Base-by-base conservation (phyloP, 64 coral and sea anemone genomes). In the Exaiptasia diaphana region DNA sequence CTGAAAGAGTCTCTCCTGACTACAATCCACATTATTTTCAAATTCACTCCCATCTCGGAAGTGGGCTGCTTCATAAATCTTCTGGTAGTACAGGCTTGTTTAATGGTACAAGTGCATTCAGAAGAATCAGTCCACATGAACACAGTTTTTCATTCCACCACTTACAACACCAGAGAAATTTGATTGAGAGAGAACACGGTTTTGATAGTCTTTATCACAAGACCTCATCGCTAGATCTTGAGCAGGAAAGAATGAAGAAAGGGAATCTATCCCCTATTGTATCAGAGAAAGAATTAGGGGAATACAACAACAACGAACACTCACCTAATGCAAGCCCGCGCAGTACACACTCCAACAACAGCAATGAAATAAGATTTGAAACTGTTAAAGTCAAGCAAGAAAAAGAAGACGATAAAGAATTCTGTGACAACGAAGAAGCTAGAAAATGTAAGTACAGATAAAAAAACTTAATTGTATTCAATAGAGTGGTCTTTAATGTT, bases 41-140 rank as follows among this genome's bases (percentile, higher is more conserved):
- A 24, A 78, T 94, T 25, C 91, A 94, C 59, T 84, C 86, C 37
- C 91, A 94, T 18, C 77, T 94, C 44, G 81, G 85, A 42, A 78
- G 85, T 75, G 87, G 74, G 40, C 53, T 94, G 29, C 53, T 94
- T 3, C 91, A 94, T 38, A 94, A 94, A 48, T 85, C 86, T 37
- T 70, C 85, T 72, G 91, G 91, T 3, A 72, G 85, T 5, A 89
- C 86, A 14, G 73, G 85, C 53, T 59, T 88, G 4, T 94, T 94
- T 79, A 88, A 94, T 80, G 86, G 91, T 50, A 85, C 85, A 4
- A 83, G 91, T 52, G 91, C 91, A 15, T 94, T 94, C 76, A 78
- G 91, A n/a, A 77, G 91, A 34, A 77, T 94, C 27, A 59, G 68
- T 10, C 91, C 86, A 1, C 91, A 82, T n/a, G 91, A 94, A n/a